Percentiles rank a stretch among this genome's conserved stretches.
phyloP scores from a whole-genome alignment of 2,113 vertebrate species.

The Actenoides hombroni region DNA sequence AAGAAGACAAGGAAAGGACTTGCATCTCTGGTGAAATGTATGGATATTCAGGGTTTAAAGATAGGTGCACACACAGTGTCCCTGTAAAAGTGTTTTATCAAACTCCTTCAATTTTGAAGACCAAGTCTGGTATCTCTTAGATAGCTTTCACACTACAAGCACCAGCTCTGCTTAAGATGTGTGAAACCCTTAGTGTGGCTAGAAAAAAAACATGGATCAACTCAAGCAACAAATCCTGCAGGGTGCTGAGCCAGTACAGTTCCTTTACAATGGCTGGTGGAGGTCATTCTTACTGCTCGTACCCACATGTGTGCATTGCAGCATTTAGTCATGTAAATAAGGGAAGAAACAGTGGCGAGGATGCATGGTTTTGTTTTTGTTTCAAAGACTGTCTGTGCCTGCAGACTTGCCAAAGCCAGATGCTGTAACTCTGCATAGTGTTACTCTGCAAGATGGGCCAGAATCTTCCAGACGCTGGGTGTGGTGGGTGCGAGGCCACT shows the following conservation, averaged over 20 bases:
- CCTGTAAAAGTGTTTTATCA: neutral
- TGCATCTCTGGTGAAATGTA: neutral
- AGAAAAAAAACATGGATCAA: neutral
- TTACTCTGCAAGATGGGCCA: conserved; percentile 47
- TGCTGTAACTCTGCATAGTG: conserved; percentile 35
- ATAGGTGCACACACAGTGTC: neutral
- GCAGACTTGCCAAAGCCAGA: conserved; percentile 60
- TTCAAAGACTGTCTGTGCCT: conserved; percentile 46
- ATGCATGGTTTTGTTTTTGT: conserved; percentile 56
- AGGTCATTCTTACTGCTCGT: neutral
- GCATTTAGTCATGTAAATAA: conserved; percentile 27
- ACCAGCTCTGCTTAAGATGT: neutral
- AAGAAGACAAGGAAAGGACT: neutral
- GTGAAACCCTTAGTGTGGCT: conserved; percentile 25
- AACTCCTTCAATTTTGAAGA: neutral
- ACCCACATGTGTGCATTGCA: conserved; percentile 18
- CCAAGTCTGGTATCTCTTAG: conserved; percentile 33
- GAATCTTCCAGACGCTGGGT: conserved; percentile 55
- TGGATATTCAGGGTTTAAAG: neutral
- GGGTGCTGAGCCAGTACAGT: neutral
- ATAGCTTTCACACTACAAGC: conserved; percentile 10
- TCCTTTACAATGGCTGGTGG: neutral
- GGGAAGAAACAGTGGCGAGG: conserved; percentile 16
- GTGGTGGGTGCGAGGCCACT: conserved; percentile 53
- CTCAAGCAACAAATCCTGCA: conserved; percentile 23